Percentiles rank a stretch among this genome's conserved stretches.
phyloP scores from a whole-genome alignment of 2,797 vertebrate species.

The Notamacropus eugenii region DNA sequence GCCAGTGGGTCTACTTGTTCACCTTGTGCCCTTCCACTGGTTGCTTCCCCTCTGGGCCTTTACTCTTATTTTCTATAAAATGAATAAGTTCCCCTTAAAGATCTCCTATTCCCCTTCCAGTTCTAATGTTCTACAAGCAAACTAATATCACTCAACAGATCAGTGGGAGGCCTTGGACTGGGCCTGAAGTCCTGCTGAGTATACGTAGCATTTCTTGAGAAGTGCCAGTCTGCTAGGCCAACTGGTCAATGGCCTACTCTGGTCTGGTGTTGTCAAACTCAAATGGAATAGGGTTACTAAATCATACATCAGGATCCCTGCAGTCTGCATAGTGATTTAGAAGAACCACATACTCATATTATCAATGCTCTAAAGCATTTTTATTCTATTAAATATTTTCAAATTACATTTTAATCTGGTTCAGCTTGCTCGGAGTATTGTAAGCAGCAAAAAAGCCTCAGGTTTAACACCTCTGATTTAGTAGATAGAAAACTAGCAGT shows the following conservation, averaged over 20 bases:
- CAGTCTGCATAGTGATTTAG: not conserved
- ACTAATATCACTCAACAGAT: not conserved
- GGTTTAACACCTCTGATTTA: not conserved
- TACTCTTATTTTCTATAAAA: not conserved
- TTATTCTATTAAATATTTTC: not conserved
- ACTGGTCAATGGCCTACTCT: not conserved
- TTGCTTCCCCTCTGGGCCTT: not conserved
- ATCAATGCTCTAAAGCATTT: not conserved
- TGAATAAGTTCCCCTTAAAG: not conserved
- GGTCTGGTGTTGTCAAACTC: not conserved
- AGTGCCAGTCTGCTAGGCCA: not conserved
- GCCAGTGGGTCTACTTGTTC: not conserved
- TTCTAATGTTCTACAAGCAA: not conserved
- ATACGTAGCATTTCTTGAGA: not conserved
- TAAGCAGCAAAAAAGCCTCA: not conserved
- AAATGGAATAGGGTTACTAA: not conserved
- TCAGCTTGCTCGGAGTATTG: not conserved
- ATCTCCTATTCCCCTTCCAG: not conserved
- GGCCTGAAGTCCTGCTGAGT: not conserved
- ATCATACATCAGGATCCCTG: not conserved
- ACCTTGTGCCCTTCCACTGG: not conserved
- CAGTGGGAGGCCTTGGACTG: not conserved
- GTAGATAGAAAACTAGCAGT: not conserved
- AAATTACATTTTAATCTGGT: not conserved
- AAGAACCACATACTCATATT: not conserved